A percentile compares a stretch with the other conserved stretches of the same genome.
Evolutionary conservation across 53 echinoderm and acorn worm species (phyloP).

Genomic region (Zoroaster sp.): DNA sequence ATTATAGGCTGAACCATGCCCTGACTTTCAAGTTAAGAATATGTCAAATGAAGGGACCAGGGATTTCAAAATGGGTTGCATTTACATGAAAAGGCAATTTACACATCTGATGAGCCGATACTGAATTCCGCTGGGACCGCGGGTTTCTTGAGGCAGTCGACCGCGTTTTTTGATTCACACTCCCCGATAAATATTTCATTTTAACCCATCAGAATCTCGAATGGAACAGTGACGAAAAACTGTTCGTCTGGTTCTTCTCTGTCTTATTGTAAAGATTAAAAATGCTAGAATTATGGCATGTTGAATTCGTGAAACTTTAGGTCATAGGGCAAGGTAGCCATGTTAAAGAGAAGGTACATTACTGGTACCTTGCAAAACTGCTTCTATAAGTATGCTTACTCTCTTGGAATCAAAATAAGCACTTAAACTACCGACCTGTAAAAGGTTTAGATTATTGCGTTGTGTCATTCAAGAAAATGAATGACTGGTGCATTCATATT

Average conservation of each 20-base stretch:
- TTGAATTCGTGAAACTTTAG: too few species aligned
- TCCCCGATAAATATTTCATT: conserved; percentile 47
- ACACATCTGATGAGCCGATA: conserved; percentile 47
- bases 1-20: conserved; percentile 36
- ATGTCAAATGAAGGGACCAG: conserved; percentile 2
- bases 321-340: too few species aligned
- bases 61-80: background rate
- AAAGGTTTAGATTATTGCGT: too few species aligned
- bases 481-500: too few species aligned
- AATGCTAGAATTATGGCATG: too few species aligned
- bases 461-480: too few species aligned
- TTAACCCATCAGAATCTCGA: background rate
- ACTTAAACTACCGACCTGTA: too few species aligned
- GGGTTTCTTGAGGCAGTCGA: background rate
- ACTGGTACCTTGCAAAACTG: too few species aligned
- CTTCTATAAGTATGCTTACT: too few species aligned
- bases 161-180: conserved; percentile 22
- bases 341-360: too few species aligned
- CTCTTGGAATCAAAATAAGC: too few species aligned
- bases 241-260: background rate
- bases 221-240: background rate
- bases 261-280: too few species aligned
- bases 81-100: conserved; percentile 56
- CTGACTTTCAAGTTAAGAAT: conserved; percentile 31
- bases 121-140: background rate